Base-by-base conservation (phyloP, 2,113 vertebrate species). In the Chauna torquata region DNA sequence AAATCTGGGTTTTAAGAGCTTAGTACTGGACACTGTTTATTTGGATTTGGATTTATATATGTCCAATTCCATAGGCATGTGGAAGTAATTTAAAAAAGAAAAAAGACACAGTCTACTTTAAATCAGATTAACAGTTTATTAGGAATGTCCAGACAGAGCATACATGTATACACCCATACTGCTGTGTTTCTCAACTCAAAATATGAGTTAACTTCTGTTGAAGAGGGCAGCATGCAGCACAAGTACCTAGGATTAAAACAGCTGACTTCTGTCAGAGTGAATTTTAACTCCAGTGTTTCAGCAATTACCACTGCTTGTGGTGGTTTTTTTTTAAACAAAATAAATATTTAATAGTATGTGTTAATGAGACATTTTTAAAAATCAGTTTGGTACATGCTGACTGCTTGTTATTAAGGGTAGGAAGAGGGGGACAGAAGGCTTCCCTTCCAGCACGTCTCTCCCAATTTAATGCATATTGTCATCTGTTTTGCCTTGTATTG, bases 1-100 rank as follows among this genome's bases (percentile, higher is more conserved):
- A 93, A 80, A 92, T 90, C 87, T 88, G 57, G 34, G 24, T 28
- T 95, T 96, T 88, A 85, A 85, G 88, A 70, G 92, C 87, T 96
- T 88, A 61, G 30, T 40, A 28, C 75, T 74, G 45, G 75, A n/a
- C 58, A 16, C 36, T 82, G 15, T 49, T 87, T 91, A 34, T 96
- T 95, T 88, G 71, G 54, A 4, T 64, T 82, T 54, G 84, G 62
- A 54, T 94, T 91, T 93, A 49, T 74, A 1, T 54, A 11, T 54
- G 79, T 77, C 68, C 54, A 72, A 24, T 77, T 93, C 54, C 36
- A 23, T 25, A 74, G 57, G 38, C 72, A 36, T 34, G 62, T 42
- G 5, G 2, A 79, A 79, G 36, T 85, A 87, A 69, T 80, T 24
- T 8, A 15, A 27, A 49, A 80, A 27, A 66, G 45, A 65, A 40